These are phyloP conservation scores for Carabus problematicus DNA, from an alignment of 2,888 invertebrate genomes.

Conservation along the genomic window DNA sequence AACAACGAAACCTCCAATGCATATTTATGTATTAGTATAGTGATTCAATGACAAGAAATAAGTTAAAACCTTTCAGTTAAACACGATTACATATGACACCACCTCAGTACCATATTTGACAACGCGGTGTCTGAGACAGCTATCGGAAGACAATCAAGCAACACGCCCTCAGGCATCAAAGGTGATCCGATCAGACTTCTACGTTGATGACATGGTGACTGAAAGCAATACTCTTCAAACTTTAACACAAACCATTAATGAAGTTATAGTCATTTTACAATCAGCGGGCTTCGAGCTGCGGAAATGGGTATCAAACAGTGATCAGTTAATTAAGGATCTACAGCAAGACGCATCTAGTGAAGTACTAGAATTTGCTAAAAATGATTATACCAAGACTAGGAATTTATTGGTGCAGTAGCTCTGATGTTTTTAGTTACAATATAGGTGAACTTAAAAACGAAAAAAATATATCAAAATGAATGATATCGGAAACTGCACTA, in stretches of 20 bases:
- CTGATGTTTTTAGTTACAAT: background rate
- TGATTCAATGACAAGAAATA: too few species aligned
- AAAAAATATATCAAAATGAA: constrained; percentile 19
- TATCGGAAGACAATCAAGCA: background rate
- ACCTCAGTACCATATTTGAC: background rate
- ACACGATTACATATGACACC: background rate
- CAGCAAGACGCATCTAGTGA: background rate
- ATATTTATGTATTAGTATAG: too few species aligned
- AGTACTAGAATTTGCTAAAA: constrained; percentile 15
- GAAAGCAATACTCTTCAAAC: background rate
- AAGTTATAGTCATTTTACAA: background rate
- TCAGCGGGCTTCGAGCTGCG: background rate
- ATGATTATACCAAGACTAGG: too few species aligned
- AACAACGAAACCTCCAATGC: background rate
- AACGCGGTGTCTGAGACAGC: background rate
- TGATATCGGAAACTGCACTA: constrained; percentile 21
- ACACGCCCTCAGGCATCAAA: background rate
- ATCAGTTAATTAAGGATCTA: too few species aligned
- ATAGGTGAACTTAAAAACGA: background rate
- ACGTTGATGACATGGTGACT: background rate
- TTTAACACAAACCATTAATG: too few species aligned
- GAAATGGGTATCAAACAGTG: background rate
- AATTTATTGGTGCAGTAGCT: constrained; percentile 51
- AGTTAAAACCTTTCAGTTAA: background rate
- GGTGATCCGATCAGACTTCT: background rate